These are phyloP conservation scores for Gila robusta DNA, from an alignment of 2,797 vertebrate species.

Conservation along the genomic window DNA sequence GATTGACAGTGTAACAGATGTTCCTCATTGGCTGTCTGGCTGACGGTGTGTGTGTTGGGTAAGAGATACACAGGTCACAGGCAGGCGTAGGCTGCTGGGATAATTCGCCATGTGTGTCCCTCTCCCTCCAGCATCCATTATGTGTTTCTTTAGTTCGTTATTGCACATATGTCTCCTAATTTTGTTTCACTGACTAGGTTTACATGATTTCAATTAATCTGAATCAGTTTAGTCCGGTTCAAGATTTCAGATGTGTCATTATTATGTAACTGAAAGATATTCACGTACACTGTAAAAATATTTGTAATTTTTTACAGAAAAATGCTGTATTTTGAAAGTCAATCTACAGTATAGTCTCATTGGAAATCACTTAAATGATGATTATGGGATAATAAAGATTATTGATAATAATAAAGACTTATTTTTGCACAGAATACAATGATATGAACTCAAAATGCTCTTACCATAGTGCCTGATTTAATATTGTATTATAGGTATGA, in stretches of 20 bases:
- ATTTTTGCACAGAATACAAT: too few species aligned
- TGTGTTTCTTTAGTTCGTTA: neutral
- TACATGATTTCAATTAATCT: neutral
- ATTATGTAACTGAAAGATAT: neutral
- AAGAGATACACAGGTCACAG: slow-evolving; percentile 33
- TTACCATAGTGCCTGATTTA: neutral
- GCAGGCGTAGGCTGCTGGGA: slow-evolving; percentile 2
- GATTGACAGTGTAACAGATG: slow-evolving; percentile 57
- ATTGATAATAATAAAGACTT: too few species aligned
- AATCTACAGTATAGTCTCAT: neutral
- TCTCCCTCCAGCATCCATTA: slow-evolving; percentile 17
- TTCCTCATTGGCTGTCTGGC: slow-evolving; percentile 45
- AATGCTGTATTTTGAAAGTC: neutral
- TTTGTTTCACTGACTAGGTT: neutral
- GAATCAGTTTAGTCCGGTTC: neutral
- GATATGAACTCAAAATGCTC: too few species aligned
- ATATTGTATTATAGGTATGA: neutral
- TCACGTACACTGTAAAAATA: neutral
- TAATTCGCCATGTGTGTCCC: slow-evolving; percentile 35
- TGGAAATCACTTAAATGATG: too few species aligned
- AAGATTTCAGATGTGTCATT: neutral
- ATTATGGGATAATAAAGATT: too few species aligned
- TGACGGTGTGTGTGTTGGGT: slow-evolving; percentile 2
- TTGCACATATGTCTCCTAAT: slow-evolving; percentile 21
- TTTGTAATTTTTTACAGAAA: neutral